phyloP scores from a whole-genome alignment of 2,113 vertebrate species.

The Elaphurus davidianus region DNA sequence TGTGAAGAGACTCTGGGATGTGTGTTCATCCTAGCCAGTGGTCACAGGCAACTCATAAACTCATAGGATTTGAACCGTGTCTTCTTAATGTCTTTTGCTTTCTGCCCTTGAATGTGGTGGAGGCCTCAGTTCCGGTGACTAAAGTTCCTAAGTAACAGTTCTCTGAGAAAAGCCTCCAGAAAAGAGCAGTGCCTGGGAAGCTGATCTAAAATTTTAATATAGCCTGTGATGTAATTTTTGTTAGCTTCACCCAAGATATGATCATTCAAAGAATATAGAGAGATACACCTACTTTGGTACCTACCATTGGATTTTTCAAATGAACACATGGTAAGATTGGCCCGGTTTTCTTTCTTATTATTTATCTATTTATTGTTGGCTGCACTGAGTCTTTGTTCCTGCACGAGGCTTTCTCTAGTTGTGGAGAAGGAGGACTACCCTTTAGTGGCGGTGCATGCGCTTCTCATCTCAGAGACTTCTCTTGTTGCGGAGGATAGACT shows the following conservation, averaged over 20 bases:
- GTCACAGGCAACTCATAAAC: neutral
- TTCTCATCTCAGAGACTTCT: neutral
- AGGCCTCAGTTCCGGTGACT: fast-evolving
- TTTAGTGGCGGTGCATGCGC: neutral
- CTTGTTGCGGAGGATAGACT: no score
- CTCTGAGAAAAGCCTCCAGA: neutral
- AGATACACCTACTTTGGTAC: neutral
- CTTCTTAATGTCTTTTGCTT: neutral
- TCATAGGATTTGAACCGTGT: neutral
- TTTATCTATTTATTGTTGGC: neutral
- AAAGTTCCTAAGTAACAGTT: neutral
- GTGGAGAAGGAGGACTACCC: neutral
- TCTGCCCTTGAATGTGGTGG: neutral
- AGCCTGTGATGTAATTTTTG: neutral
- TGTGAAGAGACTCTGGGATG: neutral
- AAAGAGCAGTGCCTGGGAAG: neutral
- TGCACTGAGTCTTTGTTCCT: neutral
- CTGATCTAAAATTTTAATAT: neutral
- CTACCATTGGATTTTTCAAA: neutral
- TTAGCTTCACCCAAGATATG: neutral
- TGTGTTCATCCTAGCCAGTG: neutral
- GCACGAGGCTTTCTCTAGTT: neutral
- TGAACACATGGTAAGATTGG: neutral
- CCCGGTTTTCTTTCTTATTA: neutral
- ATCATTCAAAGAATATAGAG: neutral